Evolutionary conservation across 2,888 invertebrate genomes (phyloP), one percentile per base, ranked within the genome.

Genomic region (Xestia ashworthii): DNA sequence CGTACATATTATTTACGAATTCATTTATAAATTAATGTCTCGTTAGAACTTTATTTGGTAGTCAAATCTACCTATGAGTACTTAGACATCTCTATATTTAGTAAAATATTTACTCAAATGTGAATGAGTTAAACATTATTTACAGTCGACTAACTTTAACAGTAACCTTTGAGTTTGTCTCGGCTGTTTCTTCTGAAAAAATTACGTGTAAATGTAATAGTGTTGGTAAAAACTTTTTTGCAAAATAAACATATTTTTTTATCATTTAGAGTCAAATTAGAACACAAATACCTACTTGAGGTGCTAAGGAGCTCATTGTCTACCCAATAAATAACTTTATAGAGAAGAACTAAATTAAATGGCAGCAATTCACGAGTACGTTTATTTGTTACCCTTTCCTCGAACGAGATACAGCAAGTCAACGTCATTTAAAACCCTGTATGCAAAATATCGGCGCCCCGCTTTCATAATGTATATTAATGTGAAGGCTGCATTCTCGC

Each of bases 401-500:
- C 22, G 3, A 65, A 71, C 12, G 11, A 67, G 32, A 64, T 32
- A 48, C 38, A 68, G 22, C 25, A 81, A 66, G 64, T 74, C 38
- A 78, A 72, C 8, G 64, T 78, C 6, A n/a, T 71, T 82, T 78
- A 41, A 71, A 60, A 64, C 44, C 16, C 48, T 60, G 82, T 60
- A 65, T 82, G 72, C 75, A 82, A 82, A 85, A 75, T 76, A 25
- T 69, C 64, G 70, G 66, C 44, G 53, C 1, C 38, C 1, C 38
- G 60, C 75, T 71, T 71, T 70, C 69, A 71, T 71, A 71, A 82
- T 74, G 67, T 80, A 66, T 44, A 65, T n/a, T n/a, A 69, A 85
- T 85, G 82, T 82, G 72, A 55, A 78, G 71, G 65, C 70, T 83
- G 81, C 81, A 76, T 82, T 74, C 71, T 46, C 76, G 44, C 67